Evolutionary conservation across 2,113 vertebrate species (phyloP), one percentile per base, ranked within the genome.

Genomic region (Otocyon megalotis): DNA sequence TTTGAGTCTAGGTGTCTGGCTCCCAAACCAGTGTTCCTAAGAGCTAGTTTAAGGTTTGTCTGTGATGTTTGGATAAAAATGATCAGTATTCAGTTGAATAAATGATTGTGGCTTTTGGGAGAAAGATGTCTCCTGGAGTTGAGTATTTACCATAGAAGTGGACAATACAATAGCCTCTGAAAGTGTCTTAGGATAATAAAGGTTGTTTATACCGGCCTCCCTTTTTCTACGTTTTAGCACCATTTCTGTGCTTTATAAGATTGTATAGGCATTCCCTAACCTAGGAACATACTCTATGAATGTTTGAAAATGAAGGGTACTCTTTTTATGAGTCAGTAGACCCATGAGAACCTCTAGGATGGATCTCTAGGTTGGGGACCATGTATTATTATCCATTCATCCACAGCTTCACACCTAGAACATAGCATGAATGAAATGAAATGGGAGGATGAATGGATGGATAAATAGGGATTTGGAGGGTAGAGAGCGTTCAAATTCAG

Each of bases 281-380:
- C 58, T 71, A 94, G 69, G 26, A 88, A 82, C 92, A 77, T 93
- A 85, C 7, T 94, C 37, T 91, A 1, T 74, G 87, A 97, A 26
- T 96, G 43, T 82, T 87, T 89, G 62, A 92, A 97, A 97, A 84
- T 97, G 69, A 92, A 98, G 93, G 43, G 8, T 90, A 2, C 50
- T 94, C 74, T 95, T 95, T 93, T 10, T 95, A 84, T 92, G 83
- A 54, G 30, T 92, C 76, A 92, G 22, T 87, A 71, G 74, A 84
- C 35, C 22, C 93, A 26, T 48, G 58, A 84, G 43, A 63, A 84
- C 54, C 28, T 74, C 28, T 84, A 80, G 74, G 60, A 76, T 72
- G 9, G 26, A 60, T 82, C 37, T 92, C 53, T 92, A 91, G 30
- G 43, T 84, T 91, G 7, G 67, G 28, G 56, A 28, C 10, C 22